Base-by-base conservation (phyloP, 2,888 invertebrate species). In the Pheosia gnoma region DNA sequence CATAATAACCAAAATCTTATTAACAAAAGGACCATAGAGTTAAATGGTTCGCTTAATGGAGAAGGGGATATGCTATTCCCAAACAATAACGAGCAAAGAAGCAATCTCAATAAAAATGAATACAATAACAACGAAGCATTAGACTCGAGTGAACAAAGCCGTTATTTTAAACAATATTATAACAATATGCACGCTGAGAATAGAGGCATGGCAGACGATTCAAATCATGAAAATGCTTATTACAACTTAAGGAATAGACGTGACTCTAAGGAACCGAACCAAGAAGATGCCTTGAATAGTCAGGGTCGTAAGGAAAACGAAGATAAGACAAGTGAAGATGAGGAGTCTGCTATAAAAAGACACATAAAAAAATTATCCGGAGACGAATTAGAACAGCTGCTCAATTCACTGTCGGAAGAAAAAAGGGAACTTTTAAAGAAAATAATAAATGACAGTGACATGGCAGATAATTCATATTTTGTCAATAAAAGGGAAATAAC, bases 401-500 rank as follows among this genome's bases (percentile, higher is more conserved):
- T 92, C 2, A 86, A 81, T 70, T 89, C 91, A 11, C 79, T 93
- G 6, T 83, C 91, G 0, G 88, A 86, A 57, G 91, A 93, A 61
- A 93, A 93, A 82, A 84, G 83, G 71, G 77, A 78, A 38, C 79
- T 93, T 4, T 79, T 93, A 51, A 89, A 87, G 71, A 88, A 86
- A 75, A 90, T 93, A 4, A 90, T 93, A 41, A 87, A 85, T 45
- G 84, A 85, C 37, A 70, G 66, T 9, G 77, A 79, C 59, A 13
- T 64, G 6, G 41, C 59, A 51, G 77, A 82, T 37, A 73, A 71
- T 57, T 81, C 80, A 3, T 73, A 53, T 25, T 25, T 25, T 49
- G 69, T 89, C 37, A 89, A 82, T 67, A 93, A 93, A 80, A 82
- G 93, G 67, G 93, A 93, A 84, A 92, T 92, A 59, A 91, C 89